These are phyloP conservation scores for Papilio aristodemus DNA, from an alignment of 1,140 invertebrate genomes.

Conservation along the genomic window DNA sequence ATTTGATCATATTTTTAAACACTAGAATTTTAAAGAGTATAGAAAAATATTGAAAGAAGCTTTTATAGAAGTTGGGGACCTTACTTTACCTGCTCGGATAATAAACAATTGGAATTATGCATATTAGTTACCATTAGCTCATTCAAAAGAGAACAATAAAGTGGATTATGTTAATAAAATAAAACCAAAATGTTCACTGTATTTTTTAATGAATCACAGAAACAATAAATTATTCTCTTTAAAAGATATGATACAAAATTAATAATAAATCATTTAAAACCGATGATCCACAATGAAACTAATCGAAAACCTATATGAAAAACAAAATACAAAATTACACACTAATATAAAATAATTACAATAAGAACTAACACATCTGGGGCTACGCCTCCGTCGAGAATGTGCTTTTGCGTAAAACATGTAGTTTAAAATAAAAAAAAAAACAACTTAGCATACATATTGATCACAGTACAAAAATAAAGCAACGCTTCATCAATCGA, in stretches of 20 bases:
- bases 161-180: neutral
- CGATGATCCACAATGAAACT: slow-evolving; percentile 31
- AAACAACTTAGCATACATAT: slow-evolving; percentile 65
- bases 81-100: no score
- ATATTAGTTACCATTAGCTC: no score
- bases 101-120: no score
- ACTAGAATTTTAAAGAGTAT: no score
- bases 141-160: no score
- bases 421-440: slow-evolving; percentile 35
- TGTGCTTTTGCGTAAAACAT: slow-evolving; percentile 37
- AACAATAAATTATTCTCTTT: slow-evolving; percentile 64
- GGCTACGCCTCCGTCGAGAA: slow-evolving; percentile 40
- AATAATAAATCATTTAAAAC: slow-evolving; percentile 43
- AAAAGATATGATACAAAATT: slow-evolving; percentile 44
- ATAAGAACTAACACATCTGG: slow-evolving; percentile 41
- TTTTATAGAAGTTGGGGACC: no score
- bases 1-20: no score
- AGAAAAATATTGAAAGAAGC: no score
- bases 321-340: slow-evolving; percentile 49
- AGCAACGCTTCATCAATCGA: slow-evolving; percentile 73
- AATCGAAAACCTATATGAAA: slow-evolving; percentile 34
- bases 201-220: slow-evolving; percentile 67
- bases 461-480: slow-evolving; percentile 79
- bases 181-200: slow-evolving; percentile 29
- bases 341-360: slow-evolving; percentile 38